These are phyloP conservation scores for Polymixis flavicincta DNA, from an alignment of 2,888 invertebrate species.

Conservation along the genomic window DNA sequence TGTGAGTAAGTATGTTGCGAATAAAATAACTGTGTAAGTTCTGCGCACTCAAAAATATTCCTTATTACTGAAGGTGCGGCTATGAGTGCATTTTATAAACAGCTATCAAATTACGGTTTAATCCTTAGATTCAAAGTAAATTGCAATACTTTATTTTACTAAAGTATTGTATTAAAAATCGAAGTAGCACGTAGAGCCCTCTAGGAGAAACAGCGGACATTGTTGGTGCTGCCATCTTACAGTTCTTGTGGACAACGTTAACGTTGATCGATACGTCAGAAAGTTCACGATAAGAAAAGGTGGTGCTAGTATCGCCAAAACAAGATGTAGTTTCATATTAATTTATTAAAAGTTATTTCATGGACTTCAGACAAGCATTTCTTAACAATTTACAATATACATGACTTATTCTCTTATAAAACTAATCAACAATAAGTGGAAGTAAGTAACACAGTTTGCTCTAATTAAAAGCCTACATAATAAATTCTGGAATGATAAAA, in stretches of 20 bases:
- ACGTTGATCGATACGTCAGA: slow-evolving; percentile 2
- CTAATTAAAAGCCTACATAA: slow-evolving; percentile 74
- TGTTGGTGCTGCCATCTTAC: slow-evolving; percentile 58
- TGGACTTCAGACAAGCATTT: slow-evolving; percentile 37
- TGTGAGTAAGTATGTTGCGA: slow-evolving; percentile 39
- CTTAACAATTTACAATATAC: slow-evolving; percentile 53
- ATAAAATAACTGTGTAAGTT: slow-evolving; percentile 14
- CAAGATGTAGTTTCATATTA: slow-evolving; percentile 18
- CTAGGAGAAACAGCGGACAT: slow-evolving; percentile 12
- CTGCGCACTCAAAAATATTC: neutral
- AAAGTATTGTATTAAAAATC: neutral
- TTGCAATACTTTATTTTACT: neutral
- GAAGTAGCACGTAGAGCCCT: slow-evolving; percentile 37
- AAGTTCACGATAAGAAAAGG: slow-evolving; percentile 42
- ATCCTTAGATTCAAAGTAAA: too few relatives aligned
- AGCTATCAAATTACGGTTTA: neutral
- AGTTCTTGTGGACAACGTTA: neutral
- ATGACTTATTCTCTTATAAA: slow-evolving; percentile 61
- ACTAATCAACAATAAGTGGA: slow-evolving; percentile 62
- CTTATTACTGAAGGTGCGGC: neutral
- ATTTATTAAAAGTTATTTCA: slow-evolving; percentile 57
- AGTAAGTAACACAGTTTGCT: slow-evolving; percentile 45
- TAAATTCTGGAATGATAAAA: slow-evolving; percentile 84
- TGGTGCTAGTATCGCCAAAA: slow-evolving; percentile 61
- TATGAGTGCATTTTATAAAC: neutral